These are phyloP conservation scores for Drosophila navojoa DNA, from an alignment of 1,140 invertebrate species.

Conservation along the genomic window DNA sequence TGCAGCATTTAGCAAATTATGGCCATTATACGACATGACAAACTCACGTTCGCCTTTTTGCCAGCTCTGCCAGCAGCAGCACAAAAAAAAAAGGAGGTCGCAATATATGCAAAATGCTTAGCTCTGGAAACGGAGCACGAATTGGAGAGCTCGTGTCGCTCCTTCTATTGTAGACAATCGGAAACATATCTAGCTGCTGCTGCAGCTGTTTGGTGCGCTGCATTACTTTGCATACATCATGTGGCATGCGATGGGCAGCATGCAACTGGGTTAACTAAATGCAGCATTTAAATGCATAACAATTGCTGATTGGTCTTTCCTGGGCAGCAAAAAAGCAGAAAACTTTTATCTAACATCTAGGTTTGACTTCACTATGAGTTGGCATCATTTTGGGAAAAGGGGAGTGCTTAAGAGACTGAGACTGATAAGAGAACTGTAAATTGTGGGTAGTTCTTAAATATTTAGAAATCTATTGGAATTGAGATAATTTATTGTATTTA, in stretches of 20 bases:
- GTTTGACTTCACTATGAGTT: conserved; percentile 1
- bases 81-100: background rate
- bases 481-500: no score
- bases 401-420: no score
- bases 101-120: conserved; percentile 35
- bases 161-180: conserved; percentile 50
- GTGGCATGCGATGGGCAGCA: conserved; percentile 60
- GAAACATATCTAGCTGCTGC: conserved; percentile 24
- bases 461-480: no score
- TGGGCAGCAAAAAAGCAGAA: background rate
- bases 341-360: background rate
- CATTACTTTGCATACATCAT: conserved; percentile 74
- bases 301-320: conserved; percentile 46
- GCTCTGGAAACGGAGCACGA: background rate
- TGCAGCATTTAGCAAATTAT: conserved; percentile 67
- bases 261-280: conserved; percentile 68
- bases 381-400: background rate
- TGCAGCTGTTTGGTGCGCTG: conserved; percentile 35
- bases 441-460: no score
- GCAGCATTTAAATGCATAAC: conserved; percentile 54
- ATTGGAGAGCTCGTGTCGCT: conserved; percentile 29
- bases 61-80: background rate
- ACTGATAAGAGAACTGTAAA: no score
- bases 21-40: conserved; percentile 39
- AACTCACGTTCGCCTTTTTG: conserved; percentile 18